Evolutionary conservation across 2,888 invertebrate genomes (phyloP), one percentile per base, ranked within the genome.

Genomic region (Gari tellinella): DNA sequence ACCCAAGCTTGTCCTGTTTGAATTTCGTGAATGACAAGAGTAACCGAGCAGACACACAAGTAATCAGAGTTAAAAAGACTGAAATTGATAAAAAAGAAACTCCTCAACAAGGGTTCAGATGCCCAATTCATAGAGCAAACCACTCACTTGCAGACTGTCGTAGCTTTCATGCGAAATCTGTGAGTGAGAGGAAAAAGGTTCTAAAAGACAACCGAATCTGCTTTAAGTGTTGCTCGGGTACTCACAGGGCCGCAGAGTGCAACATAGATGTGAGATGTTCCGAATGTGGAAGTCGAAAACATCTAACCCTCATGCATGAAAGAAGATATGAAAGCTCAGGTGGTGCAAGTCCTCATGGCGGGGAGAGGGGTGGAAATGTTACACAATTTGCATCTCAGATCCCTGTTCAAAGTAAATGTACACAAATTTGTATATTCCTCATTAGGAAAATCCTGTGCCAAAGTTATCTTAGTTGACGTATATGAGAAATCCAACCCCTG

Each of bases 1-100:
- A 81, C 52, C 77, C 74, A 8, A 63, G 67, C 15, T 73, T 82
- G 31, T 14, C 26, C 23, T 49, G 23, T 41, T 4, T 31, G 31
- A 31, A 4, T 7, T 7, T 7, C 31, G 31, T 7, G 10, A 31
- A 10, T 4, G 10, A 31, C 10, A 10, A 7, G 31, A 31, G 10
- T 31, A 31, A 31, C 31, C 4, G 31, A 31, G 31, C 31, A 31
- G n/a, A n/a, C n/a, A n/a, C n/a, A n/a, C n/a, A n/a, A n/a, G n/a
- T n/a, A n/a, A n/a, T n/a, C n/a, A n/a, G n/a, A n/a, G n/a, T n/a
- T n/a, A n/a, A n/a, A n/a, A n/a, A n/a, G n/a, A n/a, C n/a, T n/a
- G n/a, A n/a, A n/a, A n/a, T n/a, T n/a, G n/a, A n/a, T n/a, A n/a
- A n/a, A n/a, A n/a, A n/a, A n/a, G n/a, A n/a, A n/a, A n/a, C n/a